Evolutionary conservation across 2,888 invertebrate species (phyloP).

Genomic region (Aphelenchoides bicaudatus): DNA sequence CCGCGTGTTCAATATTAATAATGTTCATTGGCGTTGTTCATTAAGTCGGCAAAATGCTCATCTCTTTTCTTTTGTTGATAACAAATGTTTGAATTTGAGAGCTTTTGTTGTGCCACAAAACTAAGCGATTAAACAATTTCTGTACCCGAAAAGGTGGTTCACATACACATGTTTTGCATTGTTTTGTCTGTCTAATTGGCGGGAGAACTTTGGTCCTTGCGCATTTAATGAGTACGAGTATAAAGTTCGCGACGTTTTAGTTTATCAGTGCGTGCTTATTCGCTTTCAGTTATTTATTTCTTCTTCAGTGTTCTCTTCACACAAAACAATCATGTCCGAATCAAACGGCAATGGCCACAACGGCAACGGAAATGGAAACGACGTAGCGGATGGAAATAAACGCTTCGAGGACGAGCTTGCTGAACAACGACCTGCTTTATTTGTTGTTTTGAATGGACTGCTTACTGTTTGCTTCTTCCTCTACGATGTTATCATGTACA

Average conservation of each 20-base stretch:
- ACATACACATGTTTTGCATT: too few species aligned
- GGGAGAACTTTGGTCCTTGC: neutral
- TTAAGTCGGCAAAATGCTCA: neutral
- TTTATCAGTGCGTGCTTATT: neutral
- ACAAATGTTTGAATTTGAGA: too few species aligned
- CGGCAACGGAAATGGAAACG: constrained; percentile 12
- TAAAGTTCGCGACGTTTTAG: constrained; percentile 4
- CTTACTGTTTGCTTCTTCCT: constrained; percentile 50
- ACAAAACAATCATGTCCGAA: too few species aligned
- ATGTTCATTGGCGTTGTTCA: constrained; percentile 2
- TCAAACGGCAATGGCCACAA: neutral
- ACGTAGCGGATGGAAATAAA: constrained; percentile 12
- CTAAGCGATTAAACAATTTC: too few species aligned
- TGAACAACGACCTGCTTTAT: constrained; percentile 27
- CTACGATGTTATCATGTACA: constrained; percentile 51
- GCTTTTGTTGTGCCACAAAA: too few species aligned
- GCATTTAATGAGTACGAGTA: neutral
- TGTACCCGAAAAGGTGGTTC: too few species aligned
- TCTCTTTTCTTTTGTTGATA: constrained; percentile 1
- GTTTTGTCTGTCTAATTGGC: too few species aligned
- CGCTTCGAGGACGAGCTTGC: constrained; percentile 30
- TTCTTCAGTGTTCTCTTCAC: too few species aligned
- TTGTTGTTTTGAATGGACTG: constrained; percentile 21
- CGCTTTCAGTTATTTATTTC: neutral
- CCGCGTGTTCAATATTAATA: too few species aligned